Base-by-base conservation (phyloP, 2,888 invertebrate genomes). In the Gastrophysa polygoni region DNA sequence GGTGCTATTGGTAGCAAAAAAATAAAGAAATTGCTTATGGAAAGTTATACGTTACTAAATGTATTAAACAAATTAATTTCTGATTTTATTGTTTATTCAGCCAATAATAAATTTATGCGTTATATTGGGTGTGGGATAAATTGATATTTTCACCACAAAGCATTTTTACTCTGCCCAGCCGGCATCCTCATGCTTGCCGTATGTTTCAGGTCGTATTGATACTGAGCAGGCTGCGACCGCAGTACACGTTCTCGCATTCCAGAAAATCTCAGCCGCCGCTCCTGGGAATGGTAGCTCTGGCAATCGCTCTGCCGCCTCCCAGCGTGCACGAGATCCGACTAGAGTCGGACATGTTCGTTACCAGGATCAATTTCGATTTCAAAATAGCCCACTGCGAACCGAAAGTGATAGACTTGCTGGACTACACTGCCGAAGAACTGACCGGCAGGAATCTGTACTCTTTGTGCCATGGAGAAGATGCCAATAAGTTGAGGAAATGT, bases 331-430 rank as follows among this genome's bases (percentile, higher is more conserved):
- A 98, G 84, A 95, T 97, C 74, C 89, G 96, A 73, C 86, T 98
- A 73, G 97, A 97, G 82, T 89, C 93, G 57, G 95, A 95, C 80
- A 95, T 95, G 94, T 98, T 98, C 82, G 97, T 98, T 75, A 97
- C 95, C 64, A 89, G 96, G 78, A 92, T 98, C 77, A 95, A 92
- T 81, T 96, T 97, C 76, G 96, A 97, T 83, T 95, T 98, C 83
- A 90, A 93, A 84, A 92, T 98, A 86, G 95, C 96, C 67, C 97
- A 98, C 82, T 97, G 97, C 81, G 98, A 98, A 81, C 96, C 97
- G 79, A 96, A 96, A 84, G 94, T 97, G 59, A 90, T 94, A 38
- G 96, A 97, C 77, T 86, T 98, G 72, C 84, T 97, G 76, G 97
- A 97, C 78, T 96, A 97, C 80, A 89, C 91, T 18, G 90, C 96